Evolutionary conservation across 2,797 vertebrate species (phyloP).

Genomic region (Anomalospiza imberbis): DNA sequence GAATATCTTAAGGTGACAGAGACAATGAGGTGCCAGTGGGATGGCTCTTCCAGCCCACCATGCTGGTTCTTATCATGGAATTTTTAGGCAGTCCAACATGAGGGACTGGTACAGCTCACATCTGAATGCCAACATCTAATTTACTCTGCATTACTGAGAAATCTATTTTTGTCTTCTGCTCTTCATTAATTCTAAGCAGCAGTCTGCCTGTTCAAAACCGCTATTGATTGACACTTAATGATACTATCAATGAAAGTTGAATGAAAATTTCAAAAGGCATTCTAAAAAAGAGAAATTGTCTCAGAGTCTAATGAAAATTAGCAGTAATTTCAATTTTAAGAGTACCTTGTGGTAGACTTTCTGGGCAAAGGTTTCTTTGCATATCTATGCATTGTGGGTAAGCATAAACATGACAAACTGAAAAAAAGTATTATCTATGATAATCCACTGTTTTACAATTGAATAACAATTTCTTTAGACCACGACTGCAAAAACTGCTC

Average conservation of each 20-base stretch:
- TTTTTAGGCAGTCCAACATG: neutral
- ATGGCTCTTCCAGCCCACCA: neutral
- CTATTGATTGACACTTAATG: neutral
- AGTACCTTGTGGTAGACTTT: neutral
- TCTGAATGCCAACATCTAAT: neutral
- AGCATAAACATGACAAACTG: neutral
- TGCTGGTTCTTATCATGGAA: neutral
- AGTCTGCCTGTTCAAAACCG: neutral
- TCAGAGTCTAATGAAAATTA: neutral
- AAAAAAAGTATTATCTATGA: neutral
- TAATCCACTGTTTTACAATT: neutral
- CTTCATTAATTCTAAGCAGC: neutral
- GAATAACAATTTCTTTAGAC: neutral
- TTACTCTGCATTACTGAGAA: conserved; percentile 14
- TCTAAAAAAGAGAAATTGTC: neutral
- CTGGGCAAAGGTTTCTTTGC: neutral
- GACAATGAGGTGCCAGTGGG: neutral
- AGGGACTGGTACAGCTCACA: neutral
- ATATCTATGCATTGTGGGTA: neutral
- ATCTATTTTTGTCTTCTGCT: conserved; percentile 11
- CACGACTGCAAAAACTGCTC: neutral
- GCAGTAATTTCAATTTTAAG: neutral
- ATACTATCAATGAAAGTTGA: neutral
- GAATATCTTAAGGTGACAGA: neutral
- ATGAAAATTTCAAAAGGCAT: neutral